Conservation (phyloP, 2,888 invertebrate species). For the Leptinotarsa haldemani region DNA sequence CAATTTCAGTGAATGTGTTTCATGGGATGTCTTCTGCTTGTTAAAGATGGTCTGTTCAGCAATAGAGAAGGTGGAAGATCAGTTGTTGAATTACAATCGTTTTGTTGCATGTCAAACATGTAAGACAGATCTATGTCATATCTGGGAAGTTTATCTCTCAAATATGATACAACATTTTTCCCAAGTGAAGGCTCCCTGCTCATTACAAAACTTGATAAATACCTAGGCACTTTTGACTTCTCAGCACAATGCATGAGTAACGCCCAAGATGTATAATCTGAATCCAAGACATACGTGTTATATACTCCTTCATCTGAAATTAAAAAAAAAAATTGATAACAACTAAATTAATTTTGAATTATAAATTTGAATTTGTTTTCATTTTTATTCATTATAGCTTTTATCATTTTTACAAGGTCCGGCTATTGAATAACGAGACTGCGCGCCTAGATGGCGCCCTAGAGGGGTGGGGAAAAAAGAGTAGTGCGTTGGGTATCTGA, state of each 20-base stretch:
- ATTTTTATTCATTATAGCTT: too few relatives aligned
- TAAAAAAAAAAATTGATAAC: slow-evolving; percentile 28
- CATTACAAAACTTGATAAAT: slow-evolving; percentile 85
- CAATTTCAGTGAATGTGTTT: slow-evolving; percentile 62
- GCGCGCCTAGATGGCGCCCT: too few relatives aligned
- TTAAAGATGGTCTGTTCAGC: slow-evolving; percentile 52
- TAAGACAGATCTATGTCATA: slow-evolving; percentile 89
- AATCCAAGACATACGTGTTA: slow-evolving; percentile 87
- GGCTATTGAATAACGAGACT: too few relatives aligned
- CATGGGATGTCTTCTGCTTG: slow-evolving; percentile 65
- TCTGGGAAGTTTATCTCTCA: slow-evolving; percentile 81
- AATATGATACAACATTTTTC: slow-evolving; percentile 78
- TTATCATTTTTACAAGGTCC: too few relatives aligned
- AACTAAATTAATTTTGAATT: too few relatives aligned
- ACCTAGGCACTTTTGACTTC: slow-evolving; percentile 81
- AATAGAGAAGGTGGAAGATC: slow-evolving; percentile 59
- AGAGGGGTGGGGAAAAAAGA: too few relatives aligned
- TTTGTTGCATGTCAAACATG: slow-evolving; percentile 85
- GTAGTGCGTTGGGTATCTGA: too few relatives aligned
- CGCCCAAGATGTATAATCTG: slow-evolving; percentile 86
- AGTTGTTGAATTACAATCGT: slow-evolving; percentile 70
- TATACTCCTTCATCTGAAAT: slow-evolving; percentile 85
- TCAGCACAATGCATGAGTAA: slow-evolving; percentile 88
- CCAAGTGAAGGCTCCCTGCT: slow-evolving; percentile 73
- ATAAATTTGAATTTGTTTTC: too few relatives aligned